phyloP scores from a whole-genome alignment of 2,888 invertebrate species.

The Pseudoips prasinana region DNA sequence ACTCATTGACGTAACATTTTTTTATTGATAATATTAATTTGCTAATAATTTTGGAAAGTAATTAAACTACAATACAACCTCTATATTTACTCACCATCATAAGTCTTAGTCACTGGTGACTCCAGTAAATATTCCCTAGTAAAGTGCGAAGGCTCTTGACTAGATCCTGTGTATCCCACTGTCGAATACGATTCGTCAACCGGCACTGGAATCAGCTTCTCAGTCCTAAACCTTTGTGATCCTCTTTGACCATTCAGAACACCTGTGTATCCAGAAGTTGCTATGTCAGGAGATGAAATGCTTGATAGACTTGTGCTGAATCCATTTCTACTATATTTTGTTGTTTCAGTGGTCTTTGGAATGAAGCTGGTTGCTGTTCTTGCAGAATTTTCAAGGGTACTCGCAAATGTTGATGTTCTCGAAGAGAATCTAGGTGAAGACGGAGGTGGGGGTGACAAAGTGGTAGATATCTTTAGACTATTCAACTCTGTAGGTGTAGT shows the following conservation, averaged over 20 bases:
- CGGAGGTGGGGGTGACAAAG: conserved; percentile 14
- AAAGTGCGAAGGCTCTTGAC: conserved; percentile 64
- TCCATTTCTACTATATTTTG: conserved; percentile 12
- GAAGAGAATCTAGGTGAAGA: conserved; percentile 18
- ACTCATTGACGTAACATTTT: no score
- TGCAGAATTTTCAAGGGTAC: conserved; percentile 16
- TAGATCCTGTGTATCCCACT: conserved; percentile 48
- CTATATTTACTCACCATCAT: conserved; percentile 68
- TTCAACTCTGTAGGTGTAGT: conserved; percentile 18
- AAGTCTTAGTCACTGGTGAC: conserved; percentile 70
- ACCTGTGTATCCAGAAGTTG: conserved; percentile 19
- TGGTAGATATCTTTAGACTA: conserved; percentile 21
- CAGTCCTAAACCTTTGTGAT: conserved; percentile 23
- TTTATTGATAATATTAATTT: no score
- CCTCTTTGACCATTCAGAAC: conserved; percentile 20
- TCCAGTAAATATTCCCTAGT: conserved; percentile 74
- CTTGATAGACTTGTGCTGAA: conserved; percentile 11
- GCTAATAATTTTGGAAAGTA: no score
- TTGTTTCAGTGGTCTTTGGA: conserved; percentile 21
- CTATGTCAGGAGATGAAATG: conserved; percentile 5
- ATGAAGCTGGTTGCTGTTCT: conserved; percentile 15
- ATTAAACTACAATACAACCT: no score
- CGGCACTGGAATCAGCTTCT: conserved; percentile 47
- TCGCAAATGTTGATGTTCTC: conserved; percentile 13
- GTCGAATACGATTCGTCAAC: conserved; percentile 58